These are phyloP conservation scores for Rhinoderma darwinii DNA, from an alignment of 2,113 vertebrate genomes.

Conservation along the genomic window DNA sequence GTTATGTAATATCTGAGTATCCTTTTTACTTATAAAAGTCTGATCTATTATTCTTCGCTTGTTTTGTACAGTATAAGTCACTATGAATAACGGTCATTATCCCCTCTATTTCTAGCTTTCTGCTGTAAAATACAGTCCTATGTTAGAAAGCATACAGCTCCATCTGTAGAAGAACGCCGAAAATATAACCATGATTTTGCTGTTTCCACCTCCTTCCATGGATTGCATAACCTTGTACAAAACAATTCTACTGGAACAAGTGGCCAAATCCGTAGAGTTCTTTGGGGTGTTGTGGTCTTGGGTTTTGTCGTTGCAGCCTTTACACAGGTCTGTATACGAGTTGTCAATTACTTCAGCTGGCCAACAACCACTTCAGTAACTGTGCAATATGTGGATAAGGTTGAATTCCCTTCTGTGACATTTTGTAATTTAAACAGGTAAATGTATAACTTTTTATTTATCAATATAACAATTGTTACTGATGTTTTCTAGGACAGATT, in stretches of 20 bases:
- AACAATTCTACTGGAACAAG: constrained; percentile 49
- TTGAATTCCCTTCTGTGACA: constrained; percentile 78
- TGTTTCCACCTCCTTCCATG: constrained; percentile 74
- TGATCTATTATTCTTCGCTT: no score
- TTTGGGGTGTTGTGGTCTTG: constrained; percentile 70
- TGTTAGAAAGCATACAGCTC: constrained; percentile 66
- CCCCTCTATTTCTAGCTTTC: constrained; percentile 64
- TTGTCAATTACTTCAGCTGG: constrained; percentile 77
- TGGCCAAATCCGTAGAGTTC: constrained; percentile 61
- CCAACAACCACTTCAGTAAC: constrained; percentile 74
- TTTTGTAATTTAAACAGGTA: constrained; percentile 82
- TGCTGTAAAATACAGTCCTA: constrained; percentile 66
- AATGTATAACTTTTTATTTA: background rate
- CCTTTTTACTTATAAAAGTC: background rate
- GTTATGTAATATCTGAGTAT: no score
- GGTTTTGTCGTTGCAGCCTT: constrained; percentile 63
- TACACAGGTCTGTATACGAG: constrained; percentile 71
- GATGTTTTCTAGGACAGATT: background rate
- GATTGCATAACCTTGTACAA: constrained; percentile 70
- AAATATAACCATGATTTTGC: constrained; percentile 72
- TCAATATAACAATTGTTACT: background rate
- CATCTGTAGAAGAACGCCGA: constrained; percentile 64
- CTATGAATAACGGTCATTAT: background rate
- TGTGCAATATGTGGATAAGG: constrained; percentile 73
- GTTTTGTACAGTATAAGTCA: no score